phyloP scores from a whole-genome alignment of 2,888 invertebrate species.

The Thymelicus sylvestris region DNA sequence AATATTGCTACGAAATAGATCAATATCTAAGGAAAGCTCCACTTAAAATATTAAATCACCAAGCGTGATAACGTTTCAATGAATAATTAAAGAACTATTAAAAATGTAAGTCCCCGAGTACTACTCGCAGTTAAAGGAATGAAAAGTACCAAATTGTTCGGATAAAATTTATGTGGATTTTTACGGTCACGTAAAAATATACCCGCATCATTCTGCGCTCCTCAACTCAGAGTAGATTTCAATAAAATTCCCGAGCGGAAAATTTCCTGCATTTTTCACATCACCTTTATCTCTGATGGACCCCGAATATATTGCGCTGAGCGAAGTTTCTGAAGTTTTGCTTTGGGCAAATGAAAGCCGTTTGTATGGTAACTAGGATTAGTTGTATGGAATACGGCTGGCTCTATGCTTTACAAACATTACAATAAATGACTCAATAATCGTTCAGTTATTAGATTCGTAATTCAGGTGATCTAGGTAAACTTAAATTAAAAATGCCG shows the following conservation, averaged over 20 bases:
- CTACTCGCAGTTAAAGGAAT: background rate
- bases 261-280: slow-evolving; percentile 32
- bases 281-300: slow-evolving; percentile 24
- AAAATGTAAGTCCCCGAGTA: slow-evolving; percentile 41
- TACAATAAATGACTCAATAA: too few species aligned
- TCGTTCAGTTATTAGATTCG: too few species aligned
- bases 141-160: slow-evolving; percentile 44
- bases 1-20: background rate
- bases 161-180: slow-evolving; percentile 66
- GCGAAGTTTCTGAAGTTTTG: background rate
- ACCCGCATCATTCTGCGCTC: slow-evolving; percentile 30
- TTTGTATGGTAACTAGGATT: background rate
- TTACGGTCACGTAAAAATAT: slow-evolving; percentile 60
- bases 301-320: slow-evolving; percentile 22
- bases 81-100: slow-evolving; percentile 55
- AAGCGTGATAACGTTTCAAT: background rate
- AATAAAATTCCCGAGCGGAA: slow-evolving; percentile 27
- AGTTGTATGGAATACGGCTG: background rate
- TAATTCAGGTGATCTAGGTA: too few species aligned
- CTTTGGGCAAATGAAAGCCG: slow-evolving; percentile 7
- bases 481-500: too few species aligned
- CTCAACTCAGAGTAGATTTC: slow-evolving; percentile 28
- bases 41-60: background rate
- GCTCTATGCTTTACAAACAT: too few species aligned
- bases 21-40: background rate